Evolutionary conservation across 2,113 vertebrate genomes (phyloP), one percentile per base, ranked within the genome.

Genomic region (Eulacestoma nigropectus): DNA sequence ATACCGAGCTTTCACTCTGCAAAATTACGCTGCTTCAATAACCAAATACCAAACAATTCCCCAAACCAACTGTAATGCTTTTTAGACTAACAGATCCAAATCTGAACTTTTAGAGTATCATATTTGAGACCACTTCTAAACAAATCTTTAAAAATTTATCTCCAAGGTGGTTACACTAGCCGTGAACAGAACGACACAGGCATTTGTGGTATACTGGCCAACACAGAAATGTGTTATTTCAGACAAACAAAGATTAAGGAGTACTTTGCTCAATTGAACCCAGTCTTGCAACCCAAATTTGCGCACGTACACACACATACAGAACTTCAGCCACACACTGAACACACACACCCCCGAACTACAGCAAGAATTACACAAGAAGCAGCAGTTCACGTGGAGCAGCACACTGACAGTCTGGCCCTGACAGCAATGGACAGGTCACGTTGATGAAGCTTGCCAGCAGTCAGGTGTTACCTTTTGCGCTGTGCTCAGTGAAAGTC

Each of bases 181-280:
- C 42, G 42, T 75, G 30, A 81, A 70, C 13, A 81, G 12, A 74
- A 27, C 0, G 0, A 32, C 35, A 68, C 1, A 18, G 1, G 32
- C 53, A 62, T 69, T 35, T 73, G 20, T n/a, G 6, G 25, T 26
- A 3, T 27, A n/a, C n/a, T 33, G 16, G 32, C 26, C 46, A 89
- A 49, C 1, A 7, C 52, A 90, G 57, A 75, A 83, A n/a, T 19
- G 16, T n/a, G 22, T 60, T 73, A 72, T 60, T 90, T 85, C 46
- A 57, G 37, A 77, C 27, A 69, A 83, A 92, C 6, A 49, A 50
- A 53, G 6, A 73, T 27, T 53, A 73, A 70, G 30, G 27, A 84
- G 50, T 41, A 52, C 27, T 89, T 77, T 50, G 42, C 19, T 55
- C 27, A 65, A 18, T 0, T 42, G 13, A 33, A 42, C 27, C 29